phyloP scores from a whole-genome alignment of 2,113 vertebrate genomes.

The Ursus arctos region DNA sequence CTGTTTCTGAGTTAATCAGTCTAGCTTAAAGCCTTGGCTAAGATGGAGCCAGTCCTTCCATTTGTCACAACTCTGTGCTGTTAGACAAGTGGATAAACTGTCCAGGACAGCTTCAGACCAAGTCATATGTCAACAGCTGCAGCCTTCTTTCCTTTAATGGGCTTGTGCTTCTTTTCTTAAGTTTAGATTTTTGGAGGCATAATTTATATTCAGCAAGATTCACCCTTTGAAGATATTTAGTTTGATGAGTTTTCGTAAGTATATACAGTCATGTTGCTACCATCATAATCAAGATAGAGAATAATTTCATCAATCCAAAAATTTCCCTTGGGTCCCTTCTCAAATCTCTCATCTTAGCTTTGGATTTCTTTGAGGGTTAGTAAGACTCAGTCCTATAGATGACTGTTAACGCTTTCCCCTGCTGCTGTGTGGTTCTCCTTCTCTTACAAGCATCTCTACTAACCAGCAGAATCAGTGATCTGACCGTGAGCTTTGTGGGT shows the following conservation, averaged over 20 bases:
- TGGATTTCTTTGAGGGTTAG: neutral
- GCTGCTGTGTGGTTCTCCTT: neutral
- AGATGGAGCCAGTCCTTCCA: neutral
- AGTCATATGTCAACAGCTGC: neutral
- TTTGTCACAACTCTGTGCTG: neutral
- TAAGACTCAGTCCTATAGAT: neutral
- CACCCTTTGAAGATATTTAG: neutral
- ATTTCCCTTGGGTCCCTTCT: neutral
- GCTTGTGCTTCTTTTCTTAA: neutral
- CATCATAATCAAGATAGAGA: neutral
- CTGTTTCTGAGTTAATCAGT: neutral
- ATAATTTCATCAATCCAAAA: neutral
- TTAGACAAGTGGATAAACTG: neutral
- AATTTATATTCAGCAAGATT: constrained; percentile 16
- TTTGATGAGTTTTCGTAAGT: constrained; percentile 32
- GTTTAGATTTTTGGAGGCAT: neutral
- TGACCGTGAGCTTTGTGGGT: neutral
- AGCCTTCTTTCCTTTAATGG: neutral
- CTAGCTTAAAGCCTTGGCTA: neutral
- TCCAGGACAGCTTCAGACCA: neutral
- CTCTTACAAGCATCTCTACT: neutral
- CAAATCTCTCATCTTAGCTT: neutral
- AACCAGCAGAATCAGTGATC: neutral
- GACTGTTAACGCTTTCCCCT: neutral
- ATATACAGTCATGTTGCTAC: neutral